Base-by-base conservation (phyloP, 1,140 invertebrate species). In the Hyles euphorbiae region DNA sequence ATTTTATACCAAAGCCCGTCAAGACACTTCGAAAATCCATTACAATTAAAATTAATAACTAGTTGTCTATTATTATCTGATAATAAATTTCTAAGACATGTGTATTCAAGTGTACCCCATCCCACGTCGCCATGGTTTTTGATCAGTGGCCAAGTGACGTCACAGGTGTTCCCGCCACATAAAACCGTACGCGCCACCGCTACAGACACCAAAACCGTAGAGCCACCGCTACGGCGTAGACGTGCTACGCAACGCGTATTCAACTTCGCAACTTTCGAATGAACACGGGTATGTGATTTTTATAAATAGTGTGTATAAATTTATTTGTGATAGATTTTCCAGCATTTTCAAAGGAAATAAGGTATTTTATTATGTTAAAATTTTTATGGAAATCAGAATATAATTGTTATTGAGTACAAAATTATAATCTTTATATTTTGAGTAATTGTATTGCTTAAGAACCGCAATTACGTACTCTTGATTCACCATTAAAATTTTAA, bases 141-240 rank as follows among this genome's bases (percentile, higher is more conserved):
- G 70, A 67, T 72, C 66, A 53, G 45, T 34, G n/a, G 60, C 75
- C 73, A 74, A 68, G 72, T 84, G 80, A 85, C 82, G 82, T 85
- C 80, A 85, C 74, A 48, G 12, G 40, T 58, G 56, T 22, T 67
- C 59, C 51, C 5, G 56, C 60, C 64, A 71, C 77, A 85, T 85
- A 85, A 75, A 85, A 81, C 66, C 68, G 73, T 67, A 71, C 53
- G 68, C 60, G 58, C 52, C 54, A 50, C 58, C 62, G 72, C 61
- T 64, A 71, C 64, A 61, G 57, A 58, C 70, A 71, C 73, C 82
- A 83, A 82, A 79, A 63, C 65, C 61, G 74, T 77, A 67, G 72
- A 67, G 57, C 63, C 47, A 53, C 52, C 67, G 77, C 71, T 75
- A 78, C 79, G 72, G 71, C 79, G 75, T 80, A 80, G 77, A 76